Evolutionary conservation across 2,888 invertebrate genomes (phyloP).

Genomic region (Nephrotoma guestfalica): DNA sequence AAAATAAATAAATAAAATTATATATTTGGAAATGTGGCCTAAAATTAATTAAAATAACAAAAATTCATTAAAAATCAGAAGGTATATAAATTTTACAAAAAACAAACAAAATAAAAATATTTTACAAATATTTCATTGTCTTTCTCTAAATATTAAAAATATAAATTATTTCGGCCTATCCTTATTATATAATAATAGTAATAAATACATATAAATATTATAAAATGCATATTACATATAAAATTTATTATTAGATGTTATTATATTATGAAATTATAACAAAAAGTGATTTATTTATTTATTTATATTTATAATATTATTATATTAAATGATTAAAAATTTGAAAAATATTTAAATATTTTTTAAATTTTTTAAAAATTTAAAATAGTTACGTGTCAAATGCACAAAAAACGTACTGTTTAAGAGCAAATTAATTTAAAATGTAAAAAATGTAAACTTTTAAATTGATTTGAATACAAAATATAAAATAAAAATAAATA

Average conservation of each 20-base stretch:
- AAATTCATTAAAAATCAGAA: background rate
- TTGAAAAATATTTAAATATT: background rate
- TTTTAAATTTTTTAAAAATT: background rate
- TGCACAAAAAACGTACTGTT: background rate
- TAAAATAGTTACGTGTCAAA: background rate
- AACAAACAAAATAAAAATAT: background rate
- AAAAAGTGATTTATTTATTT: slow-evolving; percentile 4
- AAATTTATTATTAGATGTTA: background rate
- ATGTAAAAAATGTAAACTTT: background rate
- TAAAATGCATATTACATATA: background rate
- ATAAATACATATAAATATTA: background rate
- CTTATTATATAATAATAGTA: background rate
- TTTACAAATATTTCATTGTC: background rate
- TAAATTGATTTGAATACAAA: background rate
- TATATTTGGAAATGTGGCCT: slow-evolving; percentile 2
- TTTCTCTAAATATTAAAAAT: background rate
- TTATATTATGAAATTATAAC: background rate
- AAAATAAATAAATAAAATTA: background rate
- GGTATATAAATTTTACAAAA: background rate
- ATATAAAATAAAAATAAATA: background rate
- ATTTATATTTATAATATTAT: background rate
- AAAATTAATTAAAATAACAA: background rate
- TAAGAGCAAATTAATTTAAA: background rate
- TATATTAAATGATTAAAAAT: background rate
- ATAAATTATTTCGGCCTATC: background rate